A percentile compares a stretch with the other conserved stretches of the same genome.
These are phyloP conservation scores for Petrolisthes cinctipes DNA, from an alignment of 2,888 invertebrate species.

Conservation along the genomic window DNA sequence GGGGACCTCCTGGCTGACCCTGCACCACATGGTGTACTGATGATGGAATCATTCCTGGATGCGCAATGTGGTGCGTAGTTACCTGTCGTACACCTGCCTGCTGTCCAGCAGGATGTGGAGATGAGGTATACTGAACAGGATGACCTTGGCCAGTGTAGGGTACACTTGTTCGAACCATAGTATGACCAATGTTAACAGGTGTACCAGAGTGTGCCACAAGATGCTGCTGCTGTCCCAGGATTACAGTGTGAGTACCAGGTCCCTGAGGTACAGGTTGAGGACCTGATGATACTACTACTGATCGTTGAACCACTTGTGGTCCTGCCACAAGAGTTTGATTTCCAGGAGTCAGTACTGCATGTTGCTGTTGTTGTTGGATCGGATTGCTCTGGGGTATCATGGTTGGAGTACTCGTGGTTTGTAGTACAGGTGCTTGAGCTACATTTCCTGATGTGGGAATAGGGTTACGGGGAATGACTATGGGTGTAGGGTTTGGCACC, in stretches of 20 bases:
- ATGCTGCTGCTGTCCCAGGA: constrained; percentile 40
- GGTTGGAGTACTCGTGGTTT: constrained; percentile 30
- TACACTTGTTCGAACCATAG: constrained; percentile 42
- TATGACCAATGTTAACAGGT: constrained; percentile 29
- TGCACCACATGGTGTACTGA: constrained; percentile 45
- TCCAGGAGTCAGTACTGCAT: constrained; percentile 40
- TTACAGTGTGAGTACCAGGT: constrained; percentile 40
- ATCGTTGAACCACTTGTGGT: constrained; percentile 45
- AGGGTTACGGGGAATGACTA: constrained; percentile 44
- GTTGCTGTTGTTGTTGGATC: constrained; percentile 35
- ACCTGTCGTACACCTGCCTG: constrained; percentile 52
- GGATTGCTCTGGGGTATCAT: constrained; percentile 24
- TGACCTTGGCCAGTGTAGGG: constrained; percentile 41
- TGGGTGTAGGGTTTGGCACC: constrained; percentile 59
- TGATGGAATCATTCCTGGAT: constrained; percentile 47
- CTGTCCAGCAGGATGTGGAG: constrained; percentile 52
- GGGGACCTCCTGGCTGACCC: constrained; percentile 41
- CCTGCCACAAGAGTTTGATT: constrained; percentile 33
- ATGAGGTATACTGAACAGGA: constrained; percentile 30
- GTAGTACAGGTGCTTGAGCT: constrained; percentile 37
- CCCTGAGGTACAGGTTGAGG: constrained; percentile 41
- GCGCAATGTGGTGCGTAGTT: constrained; percentile 47
- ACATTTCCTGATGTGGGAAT: constrained; percentile 20
- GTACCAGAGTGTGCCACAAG: constrained; percentile 28
- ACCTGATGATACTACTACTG: constrained; percentile 49